Percentiles rank a stretch among this genome's conserved stretches.
Conservation (phyloP, 1,140 invertebrate genomes). For the Solenopsis invicta region DNA sequence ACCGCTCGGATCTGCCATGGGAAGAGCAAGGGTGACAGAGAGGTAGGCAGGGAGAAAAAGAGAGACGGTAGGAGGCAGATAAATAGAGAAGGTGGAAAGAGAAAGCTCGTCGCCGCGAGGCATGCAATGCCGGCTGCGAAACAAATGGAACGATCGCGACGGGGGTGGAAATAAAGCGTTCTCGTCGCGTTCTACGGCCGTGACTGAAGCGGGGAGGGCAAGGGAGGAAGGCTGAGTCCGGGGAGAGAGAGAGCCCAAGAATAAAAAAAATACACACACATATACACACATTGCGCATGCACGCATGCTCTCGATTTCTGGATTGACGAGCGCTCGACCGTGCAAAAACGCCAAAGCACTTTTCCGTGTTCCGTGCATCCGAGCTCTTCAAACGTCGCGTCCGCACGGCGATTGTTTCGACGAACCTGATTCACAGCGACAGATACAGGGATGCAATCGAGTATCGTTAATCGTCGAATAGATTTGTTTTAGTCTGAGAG, state of each 20-base stretch:
- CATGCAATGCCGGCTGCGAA: conserved; percentile 78
- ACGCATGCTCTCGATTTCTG: conserved; percentile 73
- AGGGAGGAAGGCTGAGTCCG: not conserved
- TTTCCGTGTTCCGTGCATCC: conserved; percentile 62
- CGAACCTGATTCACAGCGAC: conserved; percentile 17
- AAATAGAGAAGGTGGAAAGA: conserved; percentile 75
- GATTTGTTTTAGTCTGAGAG: not conserved
- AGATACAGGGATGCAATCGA: conserved; percentile 10
- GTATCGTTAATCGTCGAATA: conserved; percentile 13
- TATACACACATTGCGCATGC: no score
- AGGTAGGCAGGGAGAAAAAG: conserved; percentile 41
- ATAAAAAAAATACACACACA: conserved; percentile 69
- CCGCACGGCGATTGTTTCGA: conserved; percentile 33
- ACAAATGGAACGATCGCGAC: conserved; percentile 82
- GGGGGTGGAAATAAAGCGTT: conserved; percentile 82
- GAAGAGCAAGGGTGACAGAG: conserved; percentile 57
- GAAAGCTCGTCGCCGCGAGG: conserved; percentile 79
- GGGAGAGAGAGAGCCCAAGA: conserved; percentile 38
- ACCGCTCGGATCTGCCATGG: conserved; percentile 73
- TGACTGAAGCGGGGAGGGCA: conserved; percentile 39
- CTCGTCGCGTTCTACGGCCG: conserved; percentile 77
- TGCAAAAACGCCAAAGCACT: conserved; percentile 77
- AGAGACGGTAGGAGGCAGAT: conserved; percentile 41
- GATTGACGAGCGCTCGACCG: conserved; percentile 78
- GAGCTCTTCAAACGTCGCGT: conserved; percentile 47